A percentile compares a stretch with the other conserved stretches of the same genome.
These are phyloP conservation scores for Drosophila parthenogenetica DNA, from an alignment of 2,888 invertebrate species.

Conservation along the genomic window DNA sequence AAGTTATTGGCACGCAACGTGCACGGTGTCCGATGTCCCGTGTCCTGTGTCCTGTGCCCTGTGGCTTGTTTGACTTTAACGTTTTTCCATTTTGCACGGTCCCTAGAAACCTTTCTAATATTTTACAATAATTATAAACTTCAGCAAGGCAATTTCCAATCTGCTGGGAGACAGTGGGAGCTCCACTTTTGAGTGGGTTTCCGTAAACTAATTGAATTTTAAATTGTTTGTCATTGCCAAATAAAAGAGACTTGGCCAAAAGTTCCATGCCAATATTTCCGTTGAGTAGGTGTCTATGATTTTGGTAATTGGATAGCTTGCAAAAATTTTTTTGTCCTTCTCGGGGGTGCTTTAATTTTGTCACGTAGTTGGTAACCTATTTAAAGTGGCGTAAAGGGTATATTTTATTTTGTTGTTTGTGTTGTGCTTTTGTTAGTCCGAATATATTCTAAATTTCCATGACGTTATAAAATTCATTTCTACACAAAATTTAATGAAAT, in stretches of 20 bases:
- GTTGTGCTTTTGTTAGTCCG: too few species aligned
- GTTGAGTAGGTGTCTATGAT: constrained; percentile 15
- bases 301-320: constrained; percentile 15
- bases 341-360: too few species aligned
- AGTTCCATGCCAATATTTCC: constrained; percentile 5
- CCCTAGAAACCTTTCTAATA: constrained; percentile 3
- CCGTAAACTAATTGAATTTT: constrained; percentile 48
- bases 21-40: neutral
- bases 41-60: neutral
- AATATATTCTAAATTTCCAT: too few species aligned
- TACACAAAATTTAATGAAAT: neutral
- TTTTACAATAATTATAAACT: constrained; percentile 32
- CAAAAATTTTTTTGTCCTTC: too few species aligned
- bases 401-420: too few species aligned
- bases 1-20: constrained; percentile 36
- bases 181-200: constrained; percentile 1
- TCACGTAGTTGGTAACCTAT: too few species aligned
- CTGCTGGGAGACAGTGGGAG: neutral
- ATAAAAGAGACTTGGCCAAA: constrained; percentile 16
- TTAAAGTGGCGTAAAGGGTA: too few species aligned
- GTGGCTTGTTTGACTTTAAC: neutral
- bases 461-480: too few species aligned
- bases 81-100: neutral
- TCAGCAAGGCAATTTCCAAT: constrained; percentile 26
- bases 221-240: constrained; percentile 48